phyloP scores from a whole-genome alignment of 2,888 invertebrate genomes.

The Polydrusus pterygomalis region DNA sequence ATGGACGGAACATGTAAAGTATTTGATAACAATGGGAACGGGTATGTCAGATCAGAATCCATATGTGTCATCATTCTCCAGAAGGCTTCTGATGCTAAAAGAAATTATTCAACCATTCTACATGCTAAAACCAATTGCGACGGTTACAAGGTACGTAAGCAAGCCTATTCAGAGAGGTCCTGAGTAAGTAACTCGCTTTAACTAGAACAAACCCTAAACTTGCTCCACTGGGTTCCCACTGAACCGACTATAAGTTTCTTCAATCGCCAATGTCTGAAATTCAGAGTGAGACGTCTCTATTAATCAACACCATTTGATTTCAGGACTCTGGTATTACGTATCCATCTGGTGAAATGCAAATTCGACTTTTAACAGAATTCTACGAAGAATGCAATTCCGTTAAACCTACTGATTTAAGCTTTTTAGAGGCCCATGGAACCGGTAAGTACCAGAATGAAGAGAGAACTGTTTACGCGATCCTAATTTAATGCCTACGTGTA shows the following conservation, averaged over 20 bases:
- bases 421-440: constrained; percentile 91
- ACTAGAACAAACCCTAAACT: no score
- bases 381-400: constrained; percentile 81
- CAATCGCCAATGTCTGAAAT: no score
- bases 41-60: constrained; percentile 90
- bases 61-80: constrained; percentile 83
- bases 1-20: constrained; percentile 91
- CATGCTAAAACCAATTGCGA: constrained; percentile 54
- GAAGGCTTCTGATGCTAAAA: constrained; percentile 74
- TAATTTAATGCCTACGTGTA: background rate
- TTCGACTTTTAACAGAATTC: constrained; percentile 77
- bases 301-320: background rate
- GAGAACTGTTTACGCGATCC: background rate
- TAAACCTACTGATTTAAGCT: constrained; percentile 82
- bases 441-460: no score
- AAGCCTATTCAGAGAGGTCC: no score
- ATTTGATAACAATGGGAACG: constrained; percentile 89
- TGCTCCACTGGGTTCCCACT: no score
- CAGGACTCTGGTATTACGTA: constrained; percentile 68
- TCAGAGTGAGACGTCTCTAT: no score
- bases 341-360: constrained; percentile 75
- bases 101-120: constrained; percentile 60
- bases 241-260: no score
- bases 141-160: constrained; percentile 63
- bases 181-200: no score